phyloP scores from a whole-genome alignment of 2,113 vertebrate genomes.

The Bettongia penicillata region DNA sequence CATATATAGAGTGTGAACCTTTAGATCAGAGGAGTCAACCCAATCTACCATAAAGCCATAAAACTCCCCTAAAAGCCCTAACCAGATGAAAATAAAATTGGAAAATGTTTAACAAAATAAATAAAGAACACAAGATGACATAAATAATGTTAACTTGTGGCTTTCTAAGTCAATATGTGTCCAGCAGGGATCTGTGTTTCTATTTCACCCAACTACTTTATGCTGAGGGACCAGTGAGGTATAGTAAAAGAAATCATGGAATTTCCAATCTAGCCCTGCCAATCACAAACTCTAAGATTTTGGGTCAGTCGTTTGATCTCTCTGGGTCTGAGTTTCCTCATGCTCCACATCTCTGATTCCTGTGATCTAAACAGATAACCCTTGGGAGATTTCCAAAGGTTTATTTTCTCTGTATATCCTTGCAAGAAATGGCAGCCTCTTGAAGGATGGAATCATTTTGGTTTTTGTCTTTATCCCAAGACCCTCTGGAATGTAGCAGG shows the following conservation, averaged over 20 bases:
- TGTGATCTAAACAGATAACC: background rate
- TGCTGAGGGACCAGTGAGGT: background rate
- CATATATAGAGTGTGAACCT: background rate
- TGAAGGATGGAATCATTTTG: background rate
- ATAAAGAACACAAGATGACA: background rate
- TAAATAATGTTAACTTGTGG: background rate
- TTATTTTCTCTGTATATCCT: background rate
- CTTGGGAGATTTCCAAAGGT: background rate
- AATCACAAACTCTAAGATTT: background rate
- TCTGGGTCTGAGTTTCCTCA: background rate
- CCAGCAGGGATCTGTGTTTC: background rate
- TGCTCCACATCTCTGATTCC: background rate
- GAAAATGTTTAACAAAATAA: background rate
- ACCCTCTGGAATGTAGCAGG: background rate
- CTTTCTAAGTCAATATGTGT: background rate
- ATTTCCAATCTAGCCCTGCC: background rate
- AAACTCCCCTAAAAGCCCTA: background rate
- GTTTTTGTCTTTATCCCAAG: background rate
- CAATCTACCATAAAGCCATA: background rate
- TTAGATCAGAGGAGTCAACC: background rate
- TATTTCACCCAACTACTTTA: background rate
- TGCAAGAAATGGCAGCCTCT: background rate
- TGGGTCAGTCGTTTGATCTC: background rate
- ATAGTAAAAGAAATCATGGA: background rate
- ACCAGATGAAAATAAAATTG: background rate